Evolutionary conservation across 2,888 invertebrate species (phyloP).

Genomic region (Lepidonotus clava): DNA sequence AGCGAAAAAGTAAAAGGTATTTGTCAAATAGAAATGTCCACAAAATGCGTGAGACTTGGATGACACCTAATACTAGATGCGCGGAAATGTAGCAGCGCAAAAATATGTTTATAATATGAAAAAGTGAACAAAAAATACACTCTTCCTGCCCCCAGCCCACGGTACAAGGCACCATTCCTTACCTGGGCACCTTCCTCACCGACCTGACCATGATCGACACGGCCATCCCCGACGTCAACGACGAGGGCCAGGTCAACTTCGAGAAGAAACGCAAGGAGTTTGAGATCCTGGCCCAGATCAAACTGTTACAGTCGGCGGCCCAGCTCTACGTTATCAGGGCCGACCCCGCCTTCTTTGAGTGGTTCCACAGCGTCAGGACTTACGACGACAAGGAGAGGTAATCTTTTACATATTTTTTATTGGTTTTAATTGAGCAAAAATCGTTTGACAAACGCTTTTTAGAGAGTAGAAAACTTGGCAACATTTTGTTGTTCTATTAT

Average conservation of each 20-base stretch:
- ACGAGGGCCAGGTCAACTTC: conserved; percentile 93
- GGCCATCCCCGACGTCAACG: conserved; percentile 82
- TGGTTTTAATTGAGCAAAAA: too few relatives aligned
- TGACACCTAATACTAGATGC: too few relatives aligned
- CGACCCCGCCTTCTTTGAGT: conserved; percentile 94
- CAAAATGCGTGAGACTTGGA: too few relatives aligned
- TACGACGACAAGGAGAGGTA: conserved; percentile 91
- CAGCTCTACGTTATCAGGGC: conserved; percentile 94
- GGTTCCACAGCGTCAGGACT: conserved; percentile 96
- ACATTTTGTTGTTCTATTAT: too few relatives aligned
- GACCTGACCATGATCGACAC: conserved; percentile 92
- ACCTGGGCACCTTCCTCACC: conserved; percentile 97
- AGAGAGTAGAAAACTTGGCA: too few relatives aligned
- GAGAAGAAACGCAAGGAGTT: conserved; percentile 99
- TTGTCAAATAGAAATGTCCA: too few relatives aligned
- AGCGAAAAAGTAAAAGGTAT: too few relatives aligned
- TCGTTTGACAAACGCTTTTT: too few relatives aligned
- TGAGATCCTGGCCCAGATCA: conserved; percentile 97
- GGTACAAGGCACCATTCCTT: conserved; percentile 93
- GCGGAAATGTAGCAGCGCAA: too few relatives aligned
- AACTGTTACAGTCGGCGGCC: conserved; percentile 96
- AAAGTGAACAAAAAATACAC: too few relatives aligned
- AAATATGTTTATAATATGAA: too few relatives aligned
- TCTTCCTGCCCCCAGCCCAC: conserved; percentile 46
- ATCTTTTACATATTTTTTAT: too few relatives aligned